A percentile compares a stretch with the other conserved stretches of the same genome.
These are phyloP conservation scores for Ecdyonurus torrentis DNA, from an alignment of 2,888 invertebrate species.

Conservation along the genomic window DNA sequence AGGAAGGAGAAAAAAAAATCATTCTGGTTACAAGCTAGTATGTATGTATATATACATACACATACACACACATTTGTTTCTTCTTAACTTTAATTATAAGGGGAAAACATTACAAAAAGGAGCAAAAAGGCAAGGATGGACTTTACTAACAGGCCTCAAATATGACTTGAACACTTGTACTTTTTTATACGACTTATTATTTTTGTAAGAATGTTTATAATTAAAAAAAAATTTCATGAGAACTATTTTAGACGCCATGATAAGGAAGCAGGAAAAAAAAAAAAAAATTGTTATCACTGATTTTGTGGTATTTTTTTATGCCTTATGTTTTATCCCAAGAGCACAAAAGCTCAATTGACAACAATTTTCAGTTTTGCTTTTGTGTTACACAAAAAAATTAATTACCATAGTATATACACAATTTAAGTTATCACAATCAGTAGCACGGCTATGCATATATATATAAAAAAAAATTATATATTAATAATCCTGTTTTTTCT, in stretches of 20 bases:
- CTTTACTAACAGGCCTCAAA: slow-evolving; percentile 12
- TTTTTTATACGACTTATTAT: slow-evolving; percentile 10
- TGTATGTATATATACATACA: too few relatives aligned
- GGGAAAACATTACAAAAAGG: slow-evolving; percentile 7
- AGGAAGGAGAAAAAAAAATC: too few relatives aligned
- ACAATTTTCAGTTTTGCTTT: neutral
- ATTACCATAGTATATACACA: neutral
- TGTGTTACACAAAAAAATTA: neutral
- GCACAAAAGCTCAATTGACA: slow-evolving; percentile 2
- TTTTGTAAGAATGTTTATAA: too few relatives aligned
- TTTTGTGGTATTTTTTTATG: slow-evolving; percentile 7
- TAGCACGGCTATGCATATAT: neutral
- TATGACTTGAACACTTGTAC: slow-evolving; percentile 16
- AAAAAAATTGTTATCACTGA: slow-evolving; percentile 12
- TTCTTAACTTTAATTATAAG: neutral
- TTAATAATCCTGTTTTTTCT: neutral
- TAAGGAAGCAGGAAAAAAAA: neutral
- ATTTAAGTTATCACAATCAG: neutral
- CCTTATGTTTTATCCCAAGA: slow-evolving; percentile 9
- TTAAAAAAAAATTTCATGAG: neutral
- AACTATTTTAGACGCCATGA: neutral
- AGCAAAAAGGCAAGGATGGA: slow-evolving; percentile 18
- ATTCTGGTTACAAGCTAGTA: too few relatives aligned
- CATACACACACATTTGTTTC: neutral
- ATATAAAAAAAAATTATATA: neutral